Evolutionary conservation across 2,113 vertebrate genomes (phyloP), one percentile per base, ranked within the genome.

Genomic region (Grus americana): DNA sequence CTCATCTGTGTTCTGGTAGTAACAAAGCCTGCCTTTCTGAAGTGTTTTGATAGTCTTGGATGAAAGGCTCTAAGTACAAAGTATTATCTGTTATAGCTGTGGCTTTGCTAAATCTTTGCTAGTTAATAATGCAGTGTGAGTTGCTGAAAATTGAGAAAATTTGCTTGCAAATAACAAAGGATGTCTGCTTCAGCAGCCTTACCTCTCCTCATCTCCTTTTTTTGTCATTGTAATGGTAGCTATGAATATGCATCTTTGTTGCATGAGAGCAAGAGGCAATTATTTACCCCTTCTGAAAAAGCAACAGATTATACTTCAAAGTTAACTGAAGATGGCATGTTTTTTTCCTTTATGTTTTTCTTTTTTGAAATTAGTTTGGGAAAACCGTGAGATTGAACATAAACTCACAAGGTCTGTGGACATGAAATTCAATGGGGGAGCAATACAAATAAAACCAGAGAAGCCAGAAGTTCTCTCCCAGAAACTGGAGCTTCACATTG

Each of bases 71-170:
- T 30, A 63, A 91, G 59, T 65, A 72, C 74, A 89, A 93, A 79
- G 17, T 29, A 78, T 63, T 88, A 67, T 80, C 59, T 84, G 21
- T 52, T 73, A 30, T 11, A 94, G 79, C 67, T 86, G 50, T 74
- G 75, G 59, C 46, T 88, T 86, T 84, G 42, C 79, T 73, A 67
- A 83, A 79, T 44, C 38, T 83, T 89, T 88, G 46, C 55, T 63
- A 23, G 79, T 55, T 90, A 83, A 93, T 59, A 95, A 90, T 82
- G 86, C 59, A 74, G 47, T 36, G 55, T 74, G 75, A 95, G 82
- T 46, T 71, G 50, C 55, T 94, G 79, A 68, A 96, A 93, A 96
- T 38, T 20, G 90, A 93, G 88, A 57, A 81, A 52, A 83, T 79
- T 83, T 92, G 36, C 79, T 92, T 92, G 72, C 75, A 79, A 81